Evolutionary conservation across 2,797 vertebrate genomes (phyloP).

Genomic region (Petrocephalus schoutedeni): DNA sequence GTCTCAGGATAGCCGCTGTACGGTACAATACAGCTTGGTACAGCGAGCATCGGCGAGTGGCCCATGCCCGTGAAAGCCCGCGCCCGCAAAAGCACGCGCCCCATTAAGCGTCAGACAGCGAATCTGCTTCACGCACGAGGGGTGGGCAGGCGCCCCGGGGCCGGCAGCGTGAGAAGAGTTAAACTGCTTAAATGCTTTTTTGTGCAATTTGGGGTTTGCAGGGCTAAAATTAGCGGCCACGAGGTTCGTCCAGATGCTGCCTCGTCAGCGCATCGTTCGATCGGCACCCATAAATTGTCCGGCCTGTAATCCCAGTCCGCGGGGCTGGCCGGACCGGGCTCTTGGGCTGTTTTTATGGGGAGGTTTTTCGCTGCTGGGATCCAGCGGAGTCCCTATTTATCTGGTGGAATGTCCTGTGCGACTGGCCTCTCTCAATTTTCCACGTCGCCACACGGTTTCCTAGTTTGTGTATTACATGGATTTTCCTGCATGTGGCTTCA

Average conservation of each 20-base stretch:
- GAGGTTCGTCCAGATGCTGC: conserved; percentile 52
- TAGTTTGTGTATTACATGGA: background rate
- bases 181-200: conserved; percentile 40
- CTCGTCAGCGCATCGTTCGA: conserved; percentile 68
- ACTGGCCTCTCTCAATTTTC: conserved; percentile 15
- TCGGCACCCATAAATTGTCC: conserved; percentile 58
- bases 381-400: conserved; percentile 45
- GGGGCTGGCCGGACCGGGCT: conserved; percentile 54
- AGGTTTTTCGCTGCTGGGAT: conserved; percentile 46
- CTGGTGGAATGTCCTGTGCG: conserved; percentile 44
- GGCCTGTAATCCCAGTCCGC: conserved; percentile 54
- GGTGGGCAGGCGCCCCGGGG: background rate
- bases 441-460: background rate
- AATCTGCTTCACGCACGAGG: background rate
- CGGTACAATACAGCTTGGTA: background rate
- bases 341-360: conserved; percentile 54
- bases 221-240: conserved; percentile 56
- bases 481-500: conserved; percentile 22
- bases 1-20: background rate
- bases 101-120: background rate
- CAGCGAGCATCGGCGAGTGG: background rate
- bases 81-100: background rate
- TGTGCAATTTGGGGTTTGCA: conserved; percentile 40
- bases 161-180: conserved; percentile 27
- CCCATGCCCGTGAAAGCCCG: too few species aligned